Percentiles rank a stretch among this genome's conserved stretches.
These are phyloP conservation scores for Drosophila sturtevanti DNA, from an alignment of 1,140 invertebrate genomes.

Conservation along the genomic window DNA sequence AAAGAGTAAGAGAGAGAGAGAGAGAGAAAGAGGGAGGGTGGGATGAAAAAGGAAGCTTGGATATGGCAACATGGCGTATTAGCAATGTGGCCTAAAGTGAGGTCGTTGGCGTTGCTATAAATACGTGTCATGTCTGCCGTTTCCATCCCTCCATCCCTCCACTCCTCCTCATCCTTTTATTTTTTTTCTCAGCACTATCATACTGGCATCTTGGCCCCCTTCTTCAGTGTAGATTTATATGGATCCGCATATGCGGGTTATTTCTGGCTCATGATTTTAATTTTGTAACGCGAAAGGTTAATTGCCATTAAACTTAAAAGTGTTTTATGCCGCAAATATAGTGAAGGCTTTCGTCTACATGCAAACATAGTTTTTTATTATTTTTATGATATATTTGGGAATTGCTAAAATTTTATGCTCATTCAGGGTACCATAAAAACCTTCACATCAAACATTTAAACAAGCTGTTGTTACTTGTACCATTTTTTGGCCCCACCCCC, in stretches of 20 bases:
- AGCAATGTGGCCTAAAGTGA: slow-evolving; percentile 62
- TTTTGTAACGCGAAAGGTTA: slow-evolving; percentile 66
- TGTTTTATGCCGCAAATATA: not conserved
- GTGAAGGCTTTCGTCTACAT: slow-evolving; percentile 21
- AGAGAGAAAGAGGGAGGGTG: not conserved
- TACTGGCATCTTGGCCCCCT: slow-evolving; percentile 1
- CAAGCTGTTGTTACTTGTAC: slow-evolving; percentile 37
- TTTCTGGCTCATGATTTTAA: slow-evolving; percentile 71
- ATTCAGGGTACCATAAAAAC: slow-evolving; percentile 69
- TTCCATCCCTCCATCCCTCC: not conserved
- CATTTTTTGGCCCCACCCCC: not conserved
- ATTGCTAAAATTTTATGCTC: slow-evolving; percentile 69
- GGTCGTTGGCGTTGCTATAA: slow-evolving; percentile 71
- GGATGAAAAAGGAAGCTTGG: slow-evolving; percentile 3
- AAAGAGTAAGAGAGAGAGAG: not conserved
- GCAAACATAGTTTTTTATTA: slow-evolving; percentile 61
- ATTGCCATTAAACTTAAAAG: slow-evolving; percentile 77
- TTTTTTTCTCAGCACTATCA: not conserved
- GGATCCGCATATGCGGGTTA: slow-evolving; percentile 59
- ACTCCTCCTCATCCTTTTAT: too few species aligned
- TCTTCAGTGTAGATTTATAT: slow-evolving; percentile 57
- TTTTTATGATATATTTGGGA: slow-evolving; percentile 57
- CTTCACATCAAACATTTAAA: slow-evolving; percentile 62
- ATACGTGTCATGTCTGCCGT: slow-evolving; percentile 70
- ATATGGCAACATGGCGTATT: slow-evolving; percentile 64